Evolutionary conservation across 2,797 vertebrate genomes (phyloP), one percentile per base, ranked within the genome.

Genomic region (Mormyrops boulengeri): DNA sequence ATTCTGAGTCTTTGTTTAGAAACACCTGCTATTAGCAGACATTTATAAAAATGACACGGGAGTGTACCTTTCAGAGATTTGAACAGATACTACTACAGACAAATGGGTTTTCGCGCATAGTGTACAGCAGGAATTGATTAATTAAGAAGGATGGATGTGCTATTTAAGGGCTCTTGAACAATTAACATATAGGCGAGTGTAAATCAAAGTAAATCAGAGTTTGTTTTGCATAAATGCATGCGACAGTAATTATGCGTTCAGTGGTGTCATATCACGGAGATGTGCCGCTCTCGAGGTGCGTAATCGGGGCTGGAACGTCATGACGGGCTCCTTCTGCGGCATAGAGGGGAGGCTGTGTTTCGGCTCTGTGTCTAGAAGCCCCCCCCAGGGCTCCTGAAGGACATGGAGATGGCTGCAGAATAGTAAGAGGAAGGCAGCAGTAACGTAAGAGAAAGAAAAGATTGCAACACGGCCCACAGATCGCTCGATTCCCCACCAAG

Each of bases 1-100:
- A 77, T 90, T 90, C 85, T 30, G 49, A 88, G 34, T 3, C 52
- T 66, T 90, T 60, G 7, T 90, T 90, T 88, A 30, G 38, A 55
- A 82, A 55, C 62, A 88, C 55, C 62, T 57, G 34, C 66, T 49
- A 88, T 38, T 57, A 85, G 82, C 3, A 14, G 89, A 80, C 34
- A 47, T 17, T 87, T 87, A 52, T 12, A 19, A 84, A 38, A 62
- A 87, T 49, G 44, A 88, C 49, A 89, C 14, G 30, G 8, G 38
- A 41, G 19, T 53, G 41, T 62, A 52, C 17, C 38, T 62, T 60
- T 38, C 38, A 82, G 60, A 66, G 8, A 50, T 47, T 30, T 26
- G 17, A 47, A 55, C 12, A 80, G 73, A 89, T 82, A 82, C 49
- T 44, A 49, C 22, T 12, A 89, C 26, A 55, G 49, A 53, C 14